Conservation (phyloP, 2,113 vertebrate genomes). For the Abramis brama region DNA sequence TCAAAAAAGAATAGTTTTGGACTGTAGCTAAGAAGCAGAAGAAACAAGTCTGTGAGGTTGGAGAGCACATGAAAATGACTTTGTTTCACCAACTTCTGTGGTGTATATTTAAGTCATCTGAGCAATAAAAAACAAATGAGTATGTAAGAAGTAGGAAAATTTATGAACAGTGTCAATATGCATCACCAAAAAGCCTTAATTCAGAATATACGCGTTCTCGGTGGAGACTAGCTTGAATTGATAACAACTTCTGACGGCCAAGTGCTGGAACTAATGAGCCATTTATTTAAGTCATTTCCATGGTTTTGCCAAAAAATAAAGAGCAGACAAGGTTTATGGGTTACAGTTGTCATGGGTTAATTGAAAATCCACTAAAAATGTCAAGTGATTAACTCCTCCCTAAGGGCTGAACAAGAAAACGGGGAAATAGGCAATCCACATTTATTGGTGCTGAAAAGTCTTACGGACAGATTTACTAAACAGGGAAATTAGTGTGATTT, state of each 20-base stretch:
- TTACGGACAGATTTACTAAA: no score
- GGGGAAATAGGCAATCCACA: slow-evolving; percentile 47
- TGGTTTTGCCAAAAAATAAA: slow-evolving; percentile 63
- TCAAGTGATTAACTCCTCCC: slow-evolving; percentile 72
- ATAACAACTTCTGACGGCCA: slow-evolving; percentile 72
- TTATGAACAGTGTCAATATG: slow-evolving; percentile 34
- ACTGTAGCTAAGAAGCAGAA: background rate
- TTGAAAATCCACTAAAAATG: slow-evolving; percentile 73
- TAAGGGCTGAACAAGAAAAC: slow-evolving; percentile 56
- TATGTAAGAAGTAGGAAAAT: slow-evolving; percentile 43
- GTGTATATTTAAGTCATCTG: slow-evolving; percentile 48
- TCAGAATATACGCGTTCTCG: slow-evolving; percentile 69
- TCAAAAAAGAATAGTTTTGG: background rate
- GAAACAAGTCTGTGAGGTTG: background rate
- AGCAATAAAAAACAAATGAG: slow-evolving; percentile 41
- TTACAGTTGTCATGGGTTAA: slow-evolving; percentile 74
- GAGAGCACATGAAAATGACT: slow-evolving; percentile 36
- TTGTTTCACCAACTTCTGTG: slow-evolving; percentile 54
- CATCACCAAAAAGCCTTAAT: slow-evolving; percentile 64
- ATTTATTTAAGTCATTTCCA: slow-evolving; percentile 71
- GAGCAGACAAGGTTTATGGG: slow-evolving; percentile 58
- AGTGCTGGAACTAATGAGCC: slow-evolving; percentile 74
- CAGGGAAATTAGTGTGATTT: no score
- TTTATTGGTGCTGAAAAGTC: slow-evolving; percentile 48
- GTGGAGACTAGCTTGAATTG: slow-evolving; percentile 66